Evolutionary conservation across 2,797 vertebrate species (phyloP).

Genomic region (Falco naumanni): DNA sequence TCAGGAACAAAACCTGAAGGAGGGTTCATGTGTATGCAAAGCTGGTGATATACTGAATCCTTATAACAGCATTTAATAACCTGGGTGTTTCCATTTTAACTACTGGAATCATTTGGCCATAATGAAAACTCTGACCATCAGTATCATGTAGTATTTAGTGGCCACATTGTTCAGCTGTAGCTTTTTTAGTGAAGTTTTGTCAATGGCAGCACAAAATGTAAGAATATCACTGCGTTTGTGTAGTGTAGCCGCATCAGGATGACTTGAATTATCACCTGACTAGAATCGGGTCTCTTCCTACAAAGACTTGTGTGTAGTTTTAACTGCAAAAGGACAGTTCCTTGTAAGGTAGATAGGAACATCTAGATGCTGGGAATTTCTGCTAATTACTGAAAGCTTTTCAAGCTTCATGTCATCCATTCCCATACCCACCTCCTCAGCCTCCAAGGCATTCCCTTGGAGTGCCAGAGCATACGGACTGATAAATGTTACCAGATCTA

Average conservation of each 20-base stretch:
- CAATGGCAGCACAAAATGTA: neutral
- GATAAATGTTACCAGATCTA: neutral
- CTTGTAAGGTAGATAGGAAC: neutral
- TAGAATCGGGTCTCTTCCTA: neutral
- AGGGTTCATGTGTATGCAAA: neutral
- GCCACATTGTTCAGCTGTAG: neutral
- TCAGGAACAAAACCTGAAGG: neutral
- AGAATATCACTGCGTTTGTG: neutral
- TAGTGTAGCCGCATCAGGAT: neutral
- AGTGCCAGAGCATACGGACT: neutral
- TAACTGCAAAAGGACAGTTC: neutral
- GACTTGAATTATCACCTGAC: neutral
- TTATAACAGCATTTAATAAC: neutral
- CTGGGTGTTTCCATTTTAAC: neutral
- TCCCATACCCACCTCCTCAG: neutral
- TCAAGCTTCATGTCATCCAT: neutral
- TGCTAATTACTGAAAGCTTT: neutral
- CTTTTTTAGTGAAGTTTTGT: neutral
- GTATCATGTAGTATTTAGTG: neutral
- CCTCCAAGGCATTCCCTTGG: neutral
- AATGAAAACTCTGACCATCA: neutral
- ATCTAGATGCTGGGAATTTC: neutral
- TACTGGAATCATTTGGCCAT: neutral
- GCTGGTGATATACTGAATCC: neutral
- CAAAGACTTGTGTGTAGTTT: neutral